A percentile compares a stretch with the other conserved stretches of the same genome.
phyloP scores from a whole-genome alignment of 1,140 invertebrate species.

The Drosophila chauvacae region DNA sequence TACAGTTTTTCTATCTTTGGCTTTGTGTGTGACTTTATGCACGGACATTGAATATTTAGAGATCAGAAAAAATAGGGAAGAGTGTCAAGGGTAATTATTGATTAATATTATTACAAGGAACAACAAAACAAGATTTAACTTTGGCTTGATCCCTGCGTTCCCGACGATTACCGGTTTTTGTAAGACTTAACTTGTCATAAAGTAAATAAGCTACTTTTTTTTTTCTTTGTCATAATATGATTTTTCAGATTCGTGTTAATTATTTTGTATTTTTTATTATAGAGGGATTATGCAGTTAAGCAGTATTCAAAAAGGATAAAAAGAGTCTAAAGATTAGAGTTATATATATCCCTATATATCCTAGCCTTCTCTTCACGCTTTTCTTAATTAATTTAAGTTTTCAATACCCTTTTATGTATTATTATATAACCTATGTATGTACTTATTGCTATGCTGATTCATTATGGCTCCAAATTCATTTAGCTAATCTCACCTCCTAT shows the following conservation, averaged over 20 bases:
- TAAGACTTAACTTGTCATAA: background rate
- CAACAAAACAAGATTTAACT: conserved; percentile 21
- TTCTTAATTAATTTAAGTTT: background rate
- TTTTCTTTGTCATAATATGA: background rate
- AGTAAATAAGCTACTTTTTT: conserved; percentile 6
- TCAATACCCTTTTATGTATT: background rate
- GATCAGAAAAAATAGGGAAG: background rate
- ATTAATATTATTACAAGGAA: conserved; percentile 4
- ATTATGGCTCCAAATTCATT: background rate
- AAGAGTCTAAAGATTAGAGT: background rate
- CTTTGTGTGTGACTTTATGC: conserved; percentile 6
- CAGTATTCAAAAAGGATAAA: background rate
- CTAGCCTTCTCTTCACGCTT: background rate
- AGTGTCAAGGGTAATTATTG: conserved; percentile 36
- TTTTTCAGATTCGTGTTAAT: background rate
- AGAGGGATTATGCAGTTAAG: background rate
- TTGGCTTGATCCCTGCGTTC: background rate
- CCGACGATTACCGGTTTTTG: background rate
- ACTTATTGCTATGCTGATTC: too few relatives aligned
- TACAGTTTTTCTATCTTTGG: background rate
- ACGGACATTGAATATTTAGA: conserved; percentile 32
- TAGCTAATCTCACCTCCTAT: background rate
- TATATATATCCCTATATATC: background rate
- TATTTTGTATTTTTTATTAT: background rate
- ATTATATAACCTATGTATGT: background rate